Evolutionary conservation across 2,113 vertebrate species (phyloP), one percentile per base, ranked within the genome.

Genomic region (Leuciscus idus): DNA sequence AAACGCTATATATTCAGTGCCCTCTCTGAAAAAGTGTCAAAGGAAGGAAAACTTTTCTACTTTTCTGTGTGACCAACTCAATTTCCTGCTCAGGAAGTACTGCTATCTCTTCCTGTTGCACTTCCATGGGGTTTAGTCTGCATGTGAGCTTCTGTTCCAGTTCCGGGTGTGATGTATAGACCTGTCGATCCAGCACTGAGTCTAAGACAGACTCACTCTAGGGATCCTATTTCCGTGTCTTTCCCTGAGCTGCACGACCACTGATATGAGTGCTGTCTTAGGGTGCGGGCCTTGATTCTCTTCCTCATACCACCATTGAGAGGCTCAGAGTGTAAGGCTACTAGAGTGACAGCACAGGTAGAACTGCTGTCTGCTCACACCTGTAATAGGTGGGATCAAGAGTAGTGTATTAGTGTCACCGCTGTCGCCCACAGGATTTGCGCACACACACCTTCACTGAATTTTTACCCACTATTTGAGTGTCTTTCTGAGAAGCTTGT

Each of bases 171-270:
- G 86, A 84, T 86, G 39, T 73, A 61, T 28, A 59, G 68, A 43
- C 33, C 57, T 91, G 84, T 90, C 89, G 87, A 85, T 84, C 88
- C 89, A 81, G 89, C 85, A 82, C 81, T 68, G 91, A 78, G 87
- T 89, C 73, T 72, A 26, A 81, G 78, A 88, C 89, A 83, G 89
- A 50, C 15, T 90, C 88, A 86, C 88, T 86, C 66, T 88, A 84
- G 88, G 77, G 46, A 87, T 84, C 84, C 78, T 89, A 87, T 90
- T 57, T 89, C 86, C 9, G 81, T 83, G 33, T 73, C 26, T 57
- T 70, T 79, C 84, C 89, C 62, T 90, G 84, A 87, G 86, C 88
- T 82, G 70, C 52, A 43, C 66, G 70, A 74, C 43, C 77, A 88
- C 33, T 84, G 55, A 36, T 87, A 59, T 73, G 83, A 79, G 82